A percentile compares a stretch with the other conserved stretches of the same genome.
These are phyloP conservation scores for Alligator mississippiensis DNA, from an alignment of 2,113 vertebrate species.

Conservation along the genomic window DNA sequence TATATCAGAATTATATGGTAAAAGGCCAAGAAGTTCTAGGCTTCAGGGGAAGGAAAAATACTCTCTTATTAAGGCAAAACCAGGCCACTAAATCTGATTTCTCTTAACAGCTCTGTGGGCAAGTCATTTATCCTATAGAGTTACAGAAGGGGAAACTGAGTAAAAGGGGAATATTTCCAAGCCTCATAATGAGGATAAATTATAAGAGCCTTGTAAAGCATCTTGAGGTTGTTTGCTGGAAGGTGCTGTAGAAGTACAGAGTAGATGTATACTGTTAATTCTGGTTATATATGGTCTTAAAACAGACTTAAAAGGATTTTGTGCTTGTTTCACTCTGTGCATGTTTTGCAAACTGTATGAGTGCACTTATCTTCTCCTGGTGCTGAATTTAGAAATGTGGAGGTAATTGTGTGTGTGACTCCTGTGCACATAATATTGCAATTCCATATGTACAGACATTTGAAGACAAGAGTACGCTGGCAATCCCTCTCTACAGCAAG, in stretches of 20 bases:
- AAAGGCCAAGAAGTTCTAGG: fast-evolving
- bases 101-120: neutral
- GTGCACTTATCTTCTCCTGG: neutral
- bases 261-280: neutral
- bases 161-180: neutral
- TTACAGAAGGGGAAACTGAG: no score
- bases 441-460: conserved; percentile 69
- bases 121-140: neutral
- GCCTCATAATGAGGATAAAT: neutral
- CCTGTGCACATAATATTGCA: neutral
- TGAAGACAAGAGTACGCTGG: conserved; percentile 68
- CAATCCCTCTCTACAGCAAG: conserved; percentile 9
- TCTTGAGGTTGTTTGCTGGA: neutral
- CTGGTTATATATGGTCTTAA: neutral
- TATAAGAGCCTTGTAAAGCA: neutral
- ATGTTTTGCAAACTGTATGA: neutral
- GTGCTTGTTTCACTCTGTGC: neutral
- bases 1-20: neutral
- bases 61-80: conserved; percentile 19
- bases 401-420: neutral
- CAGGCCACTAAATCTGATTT: neutral
- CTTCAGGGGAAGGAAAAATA: conserved; percentile 32
- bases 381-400: neutral
- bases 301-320: neutral
- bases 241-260: neutral